Conservation (phyloP, 2,797 vertebrate genomes). For the Eremophila alpestris region DNA sequence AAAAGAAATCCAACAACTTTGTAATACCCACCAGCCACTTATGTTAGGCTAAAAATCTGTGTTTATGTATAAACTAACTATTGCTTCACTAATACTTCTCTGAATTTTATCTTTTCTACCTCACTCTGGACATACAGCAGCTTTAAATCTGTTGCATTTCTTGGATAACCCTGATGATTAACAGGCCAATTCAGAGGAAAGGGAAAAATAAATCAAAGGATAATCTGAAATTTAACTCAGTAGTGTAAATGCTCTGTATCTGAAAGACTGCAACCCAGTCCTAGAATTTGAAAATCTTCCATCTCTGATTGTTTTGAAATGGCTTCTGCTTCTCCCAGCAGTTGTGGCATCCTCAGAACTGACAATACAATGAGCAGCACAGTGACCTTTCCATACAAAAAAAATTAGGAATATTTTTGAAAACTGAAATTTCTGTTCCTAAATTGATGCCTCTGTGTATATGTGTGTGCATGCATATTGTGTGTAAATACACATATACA, state of each 20-base stretch:
- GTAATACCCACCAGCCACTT: not conserved
- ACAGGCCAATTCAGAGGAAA: not conserved
- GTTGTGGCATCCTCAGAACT: not conserved
- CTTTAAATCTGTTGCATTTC: not conserved
- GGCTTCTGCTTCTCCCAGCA: not conserved
- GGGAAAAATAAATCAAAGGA: not conserved
- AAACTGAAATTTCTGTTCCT: not conserved
- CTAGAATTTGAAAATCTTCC: not conserved
- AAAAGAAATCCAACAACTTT: not conserved
- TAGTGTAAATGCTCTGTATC: not conserved
- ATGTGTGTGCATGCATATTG: fast-evolving
- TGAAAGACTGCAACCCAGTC: not conserved
- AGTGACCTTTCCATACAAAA: not conserved
- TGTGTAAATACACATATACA: not conserved
- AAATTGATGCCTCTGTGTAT: not conserved
- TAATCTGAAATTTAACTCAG: not conserved
- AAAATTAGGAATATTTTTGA: not conserved
- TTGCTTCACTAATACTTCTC: not conserved
- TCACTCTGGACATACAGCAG: not conserved
- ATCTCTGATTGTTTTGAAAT: not conserved
- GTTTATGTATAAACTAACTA: not conserved
- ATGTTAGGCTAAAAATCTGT: not conserved
- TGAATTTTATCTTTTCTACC: not conserved
- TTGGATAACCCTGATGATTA: not conserved
- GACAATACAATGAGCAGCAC: not conserved